phyloP scores from a whole-genome alignment of 2,113 vertebrate genomes.

The Larimichthys polyactis region DNA sequence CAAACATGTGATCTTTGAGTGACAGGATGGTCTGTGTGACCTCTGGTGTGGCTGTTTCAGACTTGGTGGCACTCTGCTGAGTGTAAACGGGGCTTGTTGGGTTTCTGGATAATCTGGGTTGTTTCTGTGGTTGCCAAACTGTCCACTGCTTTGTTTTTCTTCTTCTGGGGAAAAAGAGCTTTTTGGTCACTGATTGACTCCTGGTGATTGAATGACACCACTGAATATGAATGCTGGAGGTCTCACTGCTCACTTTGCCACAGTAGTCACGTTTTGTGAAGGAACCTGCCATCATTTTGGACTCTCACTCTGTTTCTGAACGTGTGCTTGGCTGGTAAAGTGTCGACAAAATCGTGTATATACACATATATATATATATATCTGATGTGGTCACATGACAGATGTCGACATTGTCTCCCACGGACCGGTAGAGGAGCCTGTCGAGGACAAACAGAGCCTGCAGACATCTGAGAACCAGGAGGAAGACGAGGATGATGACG shows the following conservation, averaged over 20 bases:
- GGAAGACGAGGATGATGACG: slow-evolving; percentile 71
- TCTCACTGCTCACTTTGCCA: slow-evolving; percentile 59
- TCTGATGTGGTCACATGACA: slow-evolving; percentile 79
- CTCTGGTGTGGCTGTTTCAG: slow-evolving; percentile 7
- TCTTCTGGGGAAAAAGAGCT: slow-evolving; percentile 27
- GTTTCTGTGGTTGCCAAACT: slow-evolving; percentile 56
- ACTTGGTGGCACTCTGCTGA: slow-evolving; percentile 16
- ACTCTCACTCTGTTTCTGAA: slow-evolving; percentile 29
- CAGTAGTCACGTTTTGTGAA: slow-evolving; percentile 36
- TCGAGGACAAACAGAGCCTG: slow-evolving; percentile 52
- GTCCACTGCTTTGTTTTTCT: slow-evolving; percentile 62
- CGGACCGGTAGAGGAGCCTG: slow-evolving; percentile 55
- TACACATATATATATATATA: slow-evolving; percentile 3
- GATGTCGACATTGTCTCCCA: slow-evolving; percentile 61
- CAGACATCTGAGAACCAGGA: slow-evolving; percentile 48
- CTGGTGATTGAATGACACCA: slow-evolving; percentile 60
- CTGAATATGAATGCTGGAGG: slow-evolving; percentile 45
- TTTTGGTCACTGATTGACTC: slow-evolving; percentile 59
- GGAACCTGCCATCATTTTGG: slow-evolving; percentile 39
- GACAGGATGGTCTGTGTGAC: neutral
- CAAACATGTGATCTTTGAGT: neutral
- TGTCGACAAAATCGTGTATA: slow-evolving; percentile 36
- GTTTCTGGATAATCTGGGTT: slow-evolving; percentile 36
- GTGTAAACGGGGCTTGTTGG: slow-evolving; percentile 13
- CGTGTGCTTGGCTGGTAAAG: slow-evolving; percentile 39